Base-by-base conservation (phyloP, 2,113 vertebrate species). In the Todiramphus saurophagus region DNA sequence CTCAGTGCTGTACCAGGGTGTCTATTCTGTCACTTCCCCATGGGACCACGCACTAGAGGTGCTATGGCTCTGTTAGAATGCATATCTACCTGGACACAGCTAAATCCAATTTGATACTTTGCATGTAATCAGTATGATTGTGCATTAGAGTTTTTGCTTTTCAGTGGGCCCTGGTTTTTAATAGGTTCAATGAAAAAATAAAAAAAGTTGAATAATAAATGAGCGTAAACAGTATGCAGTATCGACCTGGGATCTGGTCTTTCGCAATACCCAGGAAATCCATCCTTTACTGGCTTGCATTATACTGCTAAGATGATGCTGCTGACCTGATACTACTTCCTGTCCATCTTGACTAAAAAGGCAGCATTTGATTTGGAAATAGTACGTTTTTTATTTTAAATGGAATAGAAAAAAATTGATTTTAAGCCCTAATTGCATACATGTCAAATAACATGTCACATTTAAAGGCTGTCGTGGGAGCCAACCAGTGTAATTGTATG, bases 371-470 rank as follows among this genome's bases (percentile, higher is more conserved):
- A 96, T 97, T 97, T 96, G 73, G 90, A 96, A 98, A 97, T 64
- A 86, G 93, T 87, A 90, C 95, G 98, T 98, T 98, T 98, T 98
- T 98, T 98, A 98, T 98, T 98, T 98, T 98, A 98, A 98, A 96
- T 97, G 94, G 93, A 98, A 97, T 97, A 97, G 95, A 53, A 97
- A 97, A 98, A 97, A 97, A 98, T 97, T 98, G 96, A 98, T 98
- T 98, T 98, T 97, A 97, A 96, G 94, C 94, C 81, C 97, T 98
- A 98, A 98, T 98, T 98, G 97, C 98, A 97, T 97, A 95, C 92
- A 92, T 98, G 97, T 98, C 97, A 98, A 97, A 98, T 98, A 98
- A 97, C 98, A 91, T 97, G 97, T 98, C 98, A 98, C 95, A 80
- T 97, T 98, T 98, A 98, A 98, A 97, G 94, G 95, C 97, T 98